A percentile compares a stretch with the other conserved stretches of the same genome.
Evolutionary conservation across 92 coral and sea anemone species (phyloP).

Genomic region (Palythoa caribaeorum): DNA sequence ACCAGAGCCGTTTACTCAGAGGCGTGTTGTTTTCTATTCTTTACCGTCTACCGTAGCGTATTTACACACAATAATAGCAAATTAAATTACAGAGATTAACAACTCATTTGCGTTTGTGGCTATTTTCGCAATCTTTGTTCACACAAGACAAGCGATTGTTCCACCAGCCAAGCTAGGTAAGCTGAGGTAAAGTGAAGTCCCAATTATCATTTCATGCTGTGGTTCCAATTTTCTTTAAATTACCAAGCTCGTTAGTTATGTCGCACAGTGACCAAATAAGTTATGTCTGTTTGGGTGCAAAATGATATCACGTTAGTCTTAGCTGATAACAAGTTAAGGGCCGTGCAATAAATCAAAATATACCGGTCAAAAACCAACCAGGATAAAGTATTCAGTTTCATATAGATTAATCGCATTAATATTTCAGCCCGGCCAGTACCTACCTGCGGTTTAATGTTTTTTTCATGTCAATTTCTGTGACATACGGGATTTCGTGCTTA

Average conservation of each 20-base stretch:
- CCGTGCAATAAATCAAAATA: conserved; percentile 10
- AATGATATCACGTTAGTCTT: conserved; percentile 2
- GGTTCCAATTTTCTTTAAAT: neutral
- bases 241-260: neutral
- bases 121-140: conserved; percentile 4
- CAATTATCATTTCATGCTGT: conserved; percentile 1
- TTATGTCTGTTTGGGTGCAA: neutral
- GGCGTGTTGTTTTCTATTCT: conserved; percentile 4
- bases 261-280: conserved; percentile 1
- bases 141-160: neutral
- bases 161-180: neutral
- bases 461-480: conserved; percentile 39
- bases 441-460: conserved; percentile 39
- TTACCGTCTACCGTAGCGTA: neutral
- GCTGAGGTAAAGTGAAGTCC: conserved; percentile 3
- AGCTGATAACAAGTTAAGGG: conserved; percentile 7
- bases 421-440: conserved; percentile 22
- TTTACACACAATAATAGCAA: conserved; percentile 35
- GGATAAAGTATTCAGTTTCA: neutral
- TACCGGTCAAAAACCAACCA: conserved; percentile 7
- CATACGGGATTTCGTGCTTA: conserved; percentile 21
- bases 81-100: conserved; percentile 16
- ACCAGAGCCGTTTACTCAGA: neutral
- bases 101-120: conserved; percentile 15
- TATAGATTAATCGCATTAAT: conserved; percentile 26